Conservation (phyloP, 92 coral and sea anemone species). For the Siderastrea siderea region DNA sequence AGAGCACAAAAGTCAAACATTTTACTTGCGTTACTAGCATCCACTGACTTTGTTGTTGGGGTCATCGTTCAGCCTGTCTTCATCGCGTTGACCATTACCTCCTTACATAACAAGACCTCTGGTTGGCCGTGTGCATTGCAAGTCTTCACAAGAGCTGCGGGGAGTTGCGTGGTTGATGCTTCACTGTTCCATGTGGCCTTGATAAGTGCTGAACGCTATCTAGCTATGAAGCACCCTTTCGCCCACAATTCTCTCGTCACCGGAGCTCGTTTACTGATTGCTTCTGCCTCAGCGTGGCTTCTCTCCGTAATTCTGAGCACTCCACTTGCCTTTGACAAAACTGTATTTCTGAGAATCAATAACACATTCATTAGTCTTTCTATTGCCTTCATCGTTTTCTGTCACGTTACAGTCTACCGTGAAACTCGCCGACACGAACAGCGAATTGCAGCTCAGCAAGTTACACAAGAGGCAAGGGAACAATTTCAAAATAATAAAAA, state of each 20-base stretch:
- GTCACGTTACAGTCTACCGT: too few species aligned
- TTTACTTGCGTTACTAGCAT: not conserved
- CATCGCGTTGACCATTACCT: not conserved
- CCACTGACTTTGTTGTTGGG: conserved; percentile 3
- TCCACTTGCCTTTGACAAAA: too few species aligned
- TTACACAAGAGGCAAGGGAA: too few species aligned
- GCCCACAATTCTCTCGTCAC: conserved; percentile 1
- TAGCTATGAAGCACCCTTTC: not conserved
- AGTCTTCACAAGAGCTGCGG: not conserved
- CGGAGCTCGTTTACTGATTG: not conserved
- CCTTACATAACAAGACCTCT: not conserved
- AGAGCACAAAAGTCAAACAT: conserved; percentile 22
- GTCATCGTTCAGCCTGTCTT: not conserved
- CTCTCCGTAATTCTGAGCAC: not conserved
- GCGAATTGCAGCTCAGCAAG: too few species aligned
- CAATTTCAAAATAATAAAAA: not conserved
- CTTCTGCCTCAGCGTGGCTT: conserved; percentile 2
- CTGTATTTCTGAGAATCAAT: too few species aligned
- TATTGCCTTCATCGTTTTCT: too few species aligned
- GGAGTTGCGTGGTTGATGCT: not conserved
- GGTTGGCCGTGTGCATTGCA: not conserved
- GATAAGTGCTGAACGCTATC: not conserved
- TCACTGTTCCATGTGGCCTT: not conserved
- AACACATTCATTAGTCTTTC: too few species aligned
- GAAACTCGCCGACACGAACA: too few species aligned